These are phyloP conservation scores for Chironomus striatipennis DNA, from an alignment of 1,140 invertebrate genomes.

Conservation along the genomic window DNA sequence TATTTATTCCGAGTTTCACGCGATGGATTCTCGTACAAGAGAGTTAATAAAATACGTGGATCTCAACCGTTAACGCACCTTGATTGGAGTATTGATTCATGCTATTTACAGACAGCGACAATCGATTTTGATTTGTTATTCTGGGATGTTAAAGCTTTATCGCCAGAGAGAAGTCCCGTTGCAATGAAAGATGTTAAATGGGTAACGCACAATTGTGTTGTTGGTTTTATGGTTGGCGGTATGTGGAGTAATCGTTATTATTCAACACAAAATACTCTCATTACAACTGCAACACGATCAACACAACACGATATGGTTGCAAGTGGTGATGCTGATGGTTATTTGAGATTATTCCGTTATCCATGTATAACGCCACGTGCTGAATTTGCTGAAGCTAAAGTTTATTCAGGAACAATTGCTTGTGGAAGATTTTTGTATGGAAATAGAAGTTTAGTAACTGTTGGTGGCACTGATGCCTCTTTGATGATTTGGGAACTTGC, in stretches of 20 bases:
- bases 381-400: slow-evolving; percentile 78
- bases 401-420: slow-evolving; percentile 80
- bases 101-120: slow-evolving; percentile 80
- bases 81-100: slow-evolving; percentile 86
- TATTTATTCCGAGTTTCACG: slow-evolving; percentile 75
- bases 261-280: slow-evolving; percentile 62
- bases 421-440: slow-evolving; percentile 74
- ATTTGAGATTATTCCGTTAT: slow-evolving; percentile 80
- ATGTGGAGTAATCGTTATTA: slow-evolving; percentile 87
- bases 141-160: slow-evolving; percentile 78
- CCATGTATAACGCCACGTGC: slow-evolving; percentile 74
- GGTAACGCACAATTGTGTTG: slow-evolving; percentile 74
- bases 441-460: slow-evolving; percentile 76
- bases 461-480: slow-evolving; percentile 84
- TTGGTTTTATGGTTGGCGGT: slow-evolving; percentile 78
- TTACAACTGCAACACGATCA: slow-evolving; percentile 71
- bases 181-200: slow-evolving; percentile 85
- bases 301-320: slow-evolving; percentile 74
- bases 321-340: slow-evolving; percentile 84
- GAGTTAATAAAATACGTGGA: slow-evolving; percentile 76
- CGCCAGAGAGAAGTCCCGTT: slow-evolving; percentile 71
- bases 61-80: slow-evolving; percentile 71
- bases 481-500: slow-evolving; percentile 88
- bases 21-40: slow-evolving; percentile 80
- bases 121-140: slow-evolving; percentile 86